These are phyloP conservation scores for Chloroclysta siterata DNA, from an alignment of 2,888 invertebrate genomes.

Conservation along the genomic window DNA sequence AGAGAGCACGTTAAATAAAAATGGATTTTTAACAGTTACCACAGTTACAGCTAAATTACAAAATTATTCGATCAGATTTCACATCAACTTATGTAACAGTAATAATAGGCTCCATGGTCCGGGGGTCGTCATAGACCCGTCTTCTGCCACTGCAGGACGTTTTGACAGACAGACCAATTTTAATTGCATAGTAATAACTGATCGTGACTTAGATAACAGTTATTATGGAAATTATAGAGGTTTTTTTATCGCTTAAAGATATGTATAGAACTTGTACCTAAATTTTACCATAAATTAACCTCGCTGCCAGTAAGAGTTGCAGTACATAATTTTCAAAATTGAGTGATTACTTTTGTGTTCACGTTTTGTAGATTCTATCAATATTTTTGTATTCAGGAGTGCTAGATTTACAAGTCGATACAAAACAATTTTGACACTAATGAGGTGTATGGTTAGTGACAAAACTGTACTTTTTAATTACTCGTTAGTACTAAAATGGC, in stretches of 20 bases:
- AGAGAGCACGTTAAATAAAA: constrained; percentile 3
- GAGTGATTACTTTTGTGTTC: no score
- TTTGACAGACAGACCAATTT: constrained; percentile 76
- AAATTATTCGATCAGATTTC: constrained; percentile 29
- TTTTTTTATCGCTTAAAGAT: constrained; percentile 1
- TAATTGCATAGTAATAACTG: constrained; percentile 69
- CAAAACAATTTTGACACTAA: no score
- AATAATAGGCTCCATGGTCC: constrained; percentile 70
- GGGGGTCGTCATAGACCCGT: constrained; percentile 63
- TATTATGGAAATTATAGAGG: constrained; percentile 59
- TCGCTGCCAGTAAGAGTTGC: no score
- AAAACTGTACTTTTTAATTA: no score
- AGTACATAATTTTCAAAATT: no score
- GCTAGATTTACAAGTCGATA: no score
- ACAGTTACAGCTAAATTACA: constrained; percentile 24
- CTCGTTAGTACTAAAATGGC: no score
- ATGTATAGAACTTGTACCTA: neutral
- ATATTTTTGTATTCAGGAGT: no score
- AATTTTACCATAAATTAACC: no score
- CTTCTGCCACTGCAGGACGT: constrained; percentile 75
- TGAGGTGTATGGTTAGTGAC: no score
- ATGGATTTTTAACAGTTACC: constrained; percentile 2
- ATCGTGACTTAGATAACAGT: constrained; percentile 46
- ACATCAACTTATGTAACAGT: constrained; percentile 47
- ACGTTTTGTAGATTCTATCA: no score